Conservation (phyloP, 2,888 invertebrate species). For the Byasa hedistus region DNA sequence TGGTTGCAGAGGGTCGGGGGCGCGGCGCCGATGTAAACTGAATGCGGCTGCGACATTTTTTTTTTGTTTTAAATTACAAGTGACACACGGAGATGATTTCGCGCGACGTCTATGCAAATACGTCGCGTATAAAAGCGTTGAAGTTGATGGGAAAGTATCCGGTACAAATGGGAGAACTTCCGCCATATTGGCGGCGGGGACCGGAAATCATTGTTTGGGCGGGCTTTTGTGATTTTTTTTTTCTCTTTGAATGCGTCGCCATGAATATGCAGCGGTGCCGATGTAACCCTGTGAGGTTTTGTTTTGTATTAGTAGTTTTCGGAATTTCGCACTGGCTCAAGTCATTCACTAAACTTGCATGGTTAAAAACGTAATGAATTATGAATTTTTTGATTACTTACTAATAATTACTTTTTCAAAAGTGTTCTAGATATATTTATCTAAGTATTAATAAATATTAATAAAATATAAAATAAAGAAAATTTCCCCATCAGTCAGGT, state of each 20-base stretch:
- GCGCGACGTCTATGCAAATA: slow-evolving; percentile 27
- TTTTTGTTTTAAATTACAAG: slow-evolving; percentile 22
- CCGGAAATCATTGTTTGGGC: slow-evolving; percentile 55
- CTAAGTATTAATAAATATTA: too few species aligned
- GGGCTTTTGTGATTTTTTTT: slow-evolving; percentile 35
- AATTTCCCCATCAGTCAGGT: too few species aligned
- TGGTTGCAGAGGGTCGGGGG: slow-evolving; percentile 1
- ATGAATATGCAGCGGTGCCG: slow-evolving; percentile 20
- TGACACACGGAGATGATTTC: slow-evolving; percentile 27
- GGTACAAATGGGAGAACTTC: slow-evolving; percentile 28
- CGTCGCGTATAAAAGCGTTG: slow-evolving; percentile 21
- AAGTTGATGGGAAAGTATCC: slow-evolving; percentile 36
- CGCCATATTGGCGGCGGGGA: slow-evolving; percentile 60
- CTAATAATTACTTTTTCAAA: too few species aligned
- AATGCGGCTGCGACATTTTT: slow-evolving; percentile 17
- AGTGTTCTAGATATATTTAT: too few species aligned
- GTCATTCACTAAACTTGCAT: too few species aligned
- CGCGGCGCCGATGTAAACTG: slow-evolving; percentile 7
- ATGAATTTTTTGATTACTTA: too few species aligned
- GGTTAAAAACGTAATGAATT: too few species aligned
- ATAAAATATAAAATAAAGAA: too few species aligned
- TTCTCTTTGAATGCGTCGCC: slow-evolving; percentile 21
- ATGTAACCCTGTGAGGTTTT: slow-evolving; percentile 10
- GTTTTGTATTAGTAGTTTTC: too few species aligned
- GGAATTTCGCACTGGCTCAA: too few species aligned